These are phyloP conservation scores for Athene noctua DNA, from an alignment of 2,113 vertebrate species.

Conservation along the genomic window DNA sequence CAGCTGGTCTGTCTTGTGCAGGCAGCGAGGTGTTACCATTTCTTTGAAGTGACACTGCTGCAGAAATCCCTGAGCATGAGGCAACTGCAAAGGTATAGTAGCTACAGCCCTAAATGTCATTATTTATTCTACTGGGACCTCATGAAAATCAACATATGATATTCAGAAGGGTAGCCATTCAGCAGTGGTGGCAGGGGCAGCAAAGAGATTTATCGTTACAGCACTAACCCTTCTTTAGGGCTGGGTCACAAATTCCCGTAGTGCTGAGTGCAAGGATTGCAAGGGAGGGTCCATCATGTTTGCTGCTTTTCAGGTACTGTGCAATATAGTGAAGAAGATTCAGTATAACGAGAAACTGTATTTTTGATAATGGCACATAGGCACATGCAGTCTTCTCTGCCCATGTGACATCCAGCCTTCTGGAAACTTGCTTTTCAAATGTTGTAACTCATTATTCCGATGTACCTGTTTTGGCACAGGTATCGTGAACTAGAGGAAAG, in stretches of 20 bases:
- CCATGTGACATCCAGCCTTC: neutral
- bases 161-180: neutral
- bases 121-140: neutral
- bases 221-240: neutral
- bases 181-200: neutral
- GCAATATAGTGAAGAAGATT: neutral
- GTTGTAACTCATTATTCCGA: neutral
- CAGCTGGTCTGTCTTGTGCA: neutral
- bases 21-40: neutral
- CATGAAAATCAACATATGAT: neutral
- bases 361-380: neutral
- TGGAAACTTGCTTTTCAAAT: neutral
- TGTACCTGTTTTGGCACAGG: neutral
- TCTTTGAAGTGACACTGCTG: neutral
- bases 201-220: neutral
- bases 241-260: neutral
- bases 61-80: neutral
- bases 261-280: neutral
- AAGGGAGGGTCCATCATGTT: neutral
- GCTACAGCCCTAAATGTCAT: neutral
- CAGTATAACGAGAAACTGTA: neutral
- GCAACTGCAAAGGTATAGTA: neutral
- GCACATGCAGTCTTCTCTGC: neutral
- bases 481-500: neutral
- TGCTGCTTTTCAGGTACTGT: neutral